Evolutionary conservation across 23 tunicate genomes (phyloP).

Genomic region (Trididemnum miniatum): DNA sequence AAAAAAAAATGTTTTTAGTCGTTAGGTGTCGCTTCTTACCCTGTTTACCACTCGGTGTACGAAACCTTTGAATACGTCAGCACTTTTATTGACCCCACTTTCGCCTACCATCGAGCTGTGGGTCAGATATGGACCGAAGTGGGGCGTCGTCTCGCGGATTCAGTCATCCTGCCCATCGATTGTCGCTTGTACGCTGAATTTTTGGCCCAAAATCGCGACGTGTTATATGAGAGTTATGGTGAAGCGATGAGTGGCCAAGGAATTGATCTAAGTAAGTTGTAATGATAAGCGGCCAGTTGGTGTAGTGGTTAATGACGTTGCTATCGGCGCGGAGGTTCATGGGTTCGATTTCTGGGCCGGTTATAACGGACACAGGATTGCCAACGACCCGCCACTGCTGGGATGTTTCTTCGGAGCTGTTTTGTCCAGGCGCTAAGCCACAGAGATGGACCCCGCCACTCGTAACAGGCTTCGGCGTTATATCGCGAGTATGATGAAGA

Average conservation of each 20-base stretch:
- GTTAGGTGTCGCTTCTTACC: slow-evolving; percentile 52
- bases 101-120: slow-evolving; percentile 47
- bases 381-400: no score
- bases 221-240: slow-evolving; percentile 13
- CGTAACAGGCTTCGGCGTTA: no score
- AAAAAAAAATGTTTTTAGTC: no score
- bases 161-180: slow-evolving; percentile 55
- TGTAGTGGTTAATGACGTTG: no score
- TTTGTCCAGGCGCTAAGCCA: no score
- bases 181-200: slow-evolving; percentile 31
- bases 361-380: no score
- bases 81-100: slow-evolving; percentile 64
- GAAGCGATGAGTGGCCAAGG: slow-evolving; percentile 36
- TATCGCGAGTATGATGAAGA: no score
- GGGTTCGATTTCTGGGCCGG: no score
- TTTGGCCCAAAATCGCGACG: slow-evolving; percentile 20
- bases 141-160: slow-evolving; percentile 49
- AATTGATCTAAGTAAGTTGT: slow-evolving; percentile 44
- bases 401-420: no score
- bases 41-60: slow-evolving; percentile 79
- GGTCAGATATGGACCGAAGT: slow-evolving; percentile 53
- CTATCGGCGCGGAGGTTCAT: no score
- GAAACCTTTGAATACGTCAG: slow-evolving; percentile 58
- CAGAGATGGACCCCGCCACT: no score
- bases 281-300: no score